Evolutionary conservation across 2,113 vertebrate species (phyloP).

Genomic region (Sceloporus undulatus): DNA sequence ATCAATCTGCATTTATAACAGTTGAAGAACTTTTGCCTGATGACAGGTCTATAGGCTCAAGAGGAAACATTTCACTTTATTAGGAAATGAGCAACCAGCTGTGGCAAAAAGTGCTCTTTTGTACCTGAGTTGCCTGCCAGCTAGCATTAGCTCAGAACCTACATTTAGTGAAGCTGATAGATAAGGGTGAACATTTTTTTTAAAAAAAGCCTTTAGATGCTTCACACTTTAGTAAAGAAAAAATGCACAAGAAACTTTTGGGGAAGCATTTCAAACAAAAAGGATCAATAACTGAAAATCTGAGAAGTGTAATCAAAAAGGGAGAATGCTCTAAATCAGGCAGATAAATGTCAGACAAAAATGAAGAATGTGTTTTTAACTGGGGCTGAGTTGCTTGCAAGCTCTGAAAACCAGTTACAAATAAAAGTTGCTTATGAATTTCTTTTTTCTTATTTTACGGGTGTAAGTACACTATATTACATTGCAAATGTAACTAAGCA

Average conservation of each 20-base stretch:
- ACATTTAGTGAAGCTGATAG: background rate
- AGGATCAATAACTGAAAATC: background rate
- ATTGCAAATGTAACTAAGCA: no score
- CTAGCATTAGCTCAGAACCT: rapidly evolving
- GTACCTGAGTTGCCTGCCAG: background rate
- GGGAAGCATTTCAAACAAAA: background rate
- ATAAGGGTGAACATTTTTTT: background rate
- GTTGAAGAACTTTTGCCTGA: conserved; percentile 5
- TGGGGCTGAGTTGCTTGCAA: background rate
- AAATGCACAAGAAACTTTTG: background rate
- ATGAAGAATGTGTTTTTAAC: background rate
- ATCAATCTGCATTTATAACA: conserved; percentile 30
- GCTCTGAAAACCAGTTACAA: no score
- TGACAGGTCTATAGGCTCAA: conserved; percentile 6
- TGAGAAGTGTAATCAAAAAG: background rate
- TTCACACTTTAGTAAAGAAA: background rate
- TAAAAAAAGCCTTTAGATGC: background rate
- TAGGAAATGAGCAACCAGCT: conserved; percentile 38
- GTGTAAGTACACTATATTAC: no score
- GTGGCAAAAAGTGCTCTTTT: background rate
- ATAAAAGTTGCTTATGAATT: no score
- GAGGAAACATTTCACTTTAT: background rate
- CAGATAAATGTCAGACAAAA: background rate
- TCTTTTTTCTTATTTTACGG: no score
- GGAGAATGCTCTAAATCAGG: background rate